A percentile compares a stretch with the other conserved stretches of the same genome.
phyloP scores from a whole-genome alignment of 2,888 invertebrate genomes.

The Trypoxylon attenuatum region DNA sequence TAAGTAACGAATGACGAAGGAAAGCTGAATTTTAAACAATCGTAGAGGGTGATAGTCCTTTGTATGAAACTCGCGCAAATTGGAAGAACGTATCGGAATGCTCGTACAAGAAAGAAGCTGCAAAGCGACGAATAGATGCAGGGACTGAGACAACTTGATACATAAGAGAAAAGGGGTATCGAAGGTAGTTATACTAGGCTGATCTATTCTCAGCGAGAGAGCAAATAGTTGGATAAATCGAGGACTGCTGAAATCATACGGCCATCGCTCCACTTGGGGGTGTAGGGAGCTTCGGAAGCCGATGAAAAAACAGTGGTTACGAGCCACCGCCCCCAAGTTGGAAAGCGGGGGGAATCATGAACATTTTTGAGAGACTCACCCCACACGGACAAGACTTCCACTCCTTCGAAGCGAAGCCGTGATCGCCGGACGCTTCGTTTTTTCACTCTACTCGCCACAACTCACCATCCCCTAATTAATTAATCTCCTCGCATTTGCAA shows the following conservation, averaged over 20 bases:
- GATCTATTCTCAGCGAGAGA: conserved; percentile 10
- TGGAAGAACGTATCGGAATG: no score
- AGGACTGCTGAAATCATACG: conserved; percentile 37
- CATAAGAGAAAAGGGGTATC: not conserved
- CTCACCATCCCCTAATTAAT: conserved; percentile 50
- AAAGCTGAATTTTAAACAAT: no score
- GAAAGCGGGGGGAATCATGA: conserved; percentile 37
- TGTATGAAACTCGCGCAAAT: no score
- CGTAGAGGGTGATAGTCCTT: no score
- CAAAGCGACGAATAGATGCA: no score
- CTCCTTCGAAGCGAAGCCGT: conserved; percentile 45
- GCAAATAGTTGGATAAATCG: conserved; percentile 22
- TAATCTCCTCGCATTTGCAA: conserved; percentile 63
- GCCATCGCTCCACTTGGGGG: conserved; percentile 64
- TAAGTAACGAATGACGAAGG: not conserved
- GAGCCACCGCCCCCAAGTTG: conserved; percentile 69
- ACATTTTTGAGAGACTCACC: conserved; percentile 51
- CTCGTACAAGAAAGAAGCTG: no score
- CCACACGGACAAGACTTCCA: conserved; percentile 51
- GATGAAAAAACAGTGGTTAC: conserved; percentile 58
- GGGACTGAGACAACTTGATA: not conserved
- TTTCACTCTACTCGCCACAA: conserved; percentile 44
- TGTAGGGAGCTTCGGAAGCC: conserved; percentile 41
- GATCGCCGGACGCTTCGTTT: conserved; percentile 30
- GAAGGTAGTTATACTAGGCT: no score